phyloP scores from a whole-genome alignment of 1,140 invertebrate genomes.

The Chymomyza costata region DNA sequence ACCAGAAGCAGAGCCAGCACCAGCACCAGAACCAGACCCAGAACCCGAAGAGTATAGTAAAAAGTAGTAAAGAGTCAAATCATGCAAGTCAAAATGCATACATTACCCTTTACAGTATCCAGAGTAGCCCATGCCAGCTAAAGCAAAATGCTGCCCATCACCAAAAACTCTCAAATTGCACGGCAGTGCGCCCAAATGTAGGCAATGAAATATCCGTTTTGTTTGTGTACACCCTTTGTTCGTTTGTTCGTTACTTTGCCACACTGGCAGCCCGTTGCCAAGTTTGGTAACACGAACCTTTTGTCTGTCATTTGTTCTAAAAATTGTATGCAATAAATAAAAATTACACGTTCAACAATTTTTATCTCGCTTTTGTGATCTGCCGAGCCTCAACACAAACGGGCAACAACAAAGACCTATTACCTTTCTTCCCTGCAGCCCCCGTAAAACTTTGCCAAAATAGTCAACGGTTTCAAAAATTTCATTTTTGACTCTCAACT shows the following conservation, averaged over 20 bases:
- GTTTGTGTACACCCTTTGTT: neutral
- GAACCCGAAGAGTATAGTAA: no score
- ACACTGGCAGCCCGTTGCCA: slow-evolving; percentile 6
- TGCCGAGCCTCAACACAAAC: slow-evolving; percentile 9
- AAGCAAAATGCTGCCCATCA: no score
- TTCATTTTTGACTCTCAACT: slow-evolving; percentile 16
- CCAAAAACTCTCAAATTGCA: slow-evolving; percentile 46
- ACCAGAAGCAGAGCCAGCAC: neutral
- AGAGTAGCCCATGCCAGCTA: no score
- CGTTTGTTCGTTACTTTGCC: neutral
- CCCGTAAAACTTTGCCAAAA: no score
- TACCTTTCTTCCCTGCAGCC: no score
- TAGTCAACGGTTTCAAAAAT: no score
- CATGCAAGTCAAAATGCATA: no score
- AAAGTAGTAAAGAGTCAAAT: neutral
- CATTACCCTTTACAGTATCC: no score
- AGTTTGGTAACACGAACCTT: slow-evolving; percentile 26
- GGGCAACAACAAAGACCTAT: neutral
- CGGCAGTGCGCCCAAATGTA: slow-evolving; percentile 31
- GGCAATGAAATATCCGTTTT: slow-evolving; percentile 38
- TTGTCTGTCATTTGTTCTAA: slow-evolving; percentile 69
- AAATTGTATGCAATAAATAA: slow-evolving; percentile 73
- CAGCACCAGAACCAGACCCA: no score
- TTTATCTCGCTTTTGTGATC: slow-evolving; percentile 54
- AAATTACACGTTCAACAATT: slow-evolving; percentile 71